phyloP scores from a whole-genome alignment of 2,113 vertebrate species.

The Xenotilapia leptura region DNA sequence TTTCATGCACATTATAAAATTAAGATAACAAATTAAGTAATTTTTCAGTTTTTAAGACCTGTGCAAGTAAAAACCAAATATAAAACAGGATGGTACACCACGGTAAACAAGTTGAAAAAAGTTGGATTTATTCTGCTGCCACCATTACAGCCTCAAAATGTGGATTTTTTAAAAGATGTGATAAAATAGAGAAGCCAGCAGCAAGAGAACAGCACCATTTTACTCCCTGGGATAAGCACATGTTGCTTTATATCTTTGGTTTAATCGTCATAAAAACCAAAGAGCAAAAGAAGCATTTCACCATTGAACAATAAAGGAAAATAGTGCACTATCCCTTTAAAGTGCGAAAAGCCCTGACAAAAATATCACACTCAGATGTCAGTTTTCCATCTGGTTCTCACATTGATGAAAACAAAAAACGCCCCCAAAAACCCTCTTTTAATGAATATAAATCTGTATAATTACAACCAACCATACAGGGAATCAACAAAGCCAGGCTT shows the following conservation, averaged over 20 bases:
- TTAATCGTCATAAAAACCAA: not conserved
- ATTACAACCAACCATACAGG: not conserved
- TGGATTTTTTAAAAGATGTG: not conserved
- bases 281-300: not conserved
- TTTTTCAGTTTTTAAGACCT: not conserved
- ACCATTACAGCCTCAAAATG: not conserved
- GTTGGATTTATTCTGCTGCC: not conserved
- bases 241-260: not conserved
- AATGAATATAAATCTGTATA: not conserved
- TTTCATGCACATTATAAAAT: not conserved
- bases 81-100: not conserved
- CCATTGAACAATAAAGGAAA: not conserved
- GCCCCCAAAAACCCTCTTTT: not conserved
- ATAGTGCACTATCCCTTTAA: not conserved
- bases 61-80: not conserved
- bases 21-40: not conserved
- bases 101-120: not conserved
- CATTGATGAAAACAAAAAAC: not conserved
- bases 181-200: not conserved
- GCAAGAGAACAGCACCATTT: not conserved
- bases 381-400: not conserved
- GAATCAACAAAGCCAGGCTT: not conserved
- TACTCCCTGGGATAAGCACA: not conserved
- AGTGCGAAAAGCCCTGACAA: not conserved
- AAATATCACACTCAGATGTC: not conserved